These are phyloP conservation scores for Drosophila quadrilineata DNA, from an alignment of 1,140 invertebrate species.

Conservation along the genomic window DNA sequence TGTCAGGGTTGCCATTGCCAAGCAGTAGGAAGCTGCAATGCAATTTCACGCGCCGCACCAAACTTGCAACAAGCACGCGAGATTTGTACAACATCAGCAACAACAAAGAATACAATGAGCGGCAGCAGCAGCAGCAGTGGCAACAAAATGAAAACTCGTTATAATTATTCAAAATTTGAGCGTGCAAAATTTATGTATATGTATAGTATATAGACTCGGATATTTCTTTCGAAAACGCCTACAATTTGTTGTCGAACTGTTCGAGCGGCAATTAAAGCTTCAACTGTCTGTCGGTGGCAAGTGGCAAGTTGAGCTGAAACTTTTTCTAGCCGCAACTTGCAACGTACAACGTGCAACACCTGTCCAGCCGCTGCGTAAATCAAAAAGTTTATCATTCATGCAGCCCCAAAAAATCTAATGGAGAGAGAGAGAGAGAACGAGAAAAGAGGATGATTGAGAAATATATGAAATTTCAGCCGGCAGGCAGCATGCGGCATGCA, in stretches of 20 bases:
- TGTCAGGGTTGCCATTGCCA: not conserved
- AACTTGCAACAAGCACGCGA: conserved; percentile 56
- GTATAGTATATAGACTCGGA: not conserved
- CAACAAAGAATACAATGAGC: too few species aligned
- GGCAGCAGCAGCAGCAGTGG: conserved; percentile 12
- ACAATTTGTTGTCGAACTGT: conserved; percentile 43
- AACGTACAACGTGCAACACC: conserved; percentile 28
- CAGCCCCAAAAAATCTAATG: not conserved
- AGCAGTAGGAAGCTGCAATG: conserved; percentile 33
- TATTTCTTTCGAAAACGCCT: conserved; percentile 33
- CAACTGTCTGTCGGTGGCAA: conserved; percentile 7
- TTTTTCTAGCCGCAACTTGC: conserved; percentile 1
- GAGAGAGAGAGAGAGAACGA: not conserved
- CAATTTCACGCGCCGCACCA: conserved; percentile 57
- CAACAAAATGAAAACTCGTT: conserved; percentile 51
- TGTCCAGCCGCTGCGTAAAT: conserved; percentile 49
- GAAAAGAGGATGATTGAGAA: not conserved
- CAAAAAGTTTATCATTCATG: conserved; percentile 56
- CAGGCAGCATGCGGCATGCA: not conserved
- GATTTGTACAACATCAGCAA: conserved; percentile 37
- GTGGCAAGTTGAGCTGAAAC: conserved; percentile 3
- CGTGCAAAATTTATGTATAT: not conserved
- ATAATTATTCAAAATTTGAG: conserved; percentile 59
- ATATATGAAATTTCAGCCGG: conserved; percentile 24
- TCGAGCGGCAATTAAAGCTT: conserved; percentile 29